A percentile compares a stretch with the other conserved stretches of the same genome.
phyloP scores from a whole-genome alignment of 2,888 invertebrate species.

The Drosophila paranaensis region DNA sequence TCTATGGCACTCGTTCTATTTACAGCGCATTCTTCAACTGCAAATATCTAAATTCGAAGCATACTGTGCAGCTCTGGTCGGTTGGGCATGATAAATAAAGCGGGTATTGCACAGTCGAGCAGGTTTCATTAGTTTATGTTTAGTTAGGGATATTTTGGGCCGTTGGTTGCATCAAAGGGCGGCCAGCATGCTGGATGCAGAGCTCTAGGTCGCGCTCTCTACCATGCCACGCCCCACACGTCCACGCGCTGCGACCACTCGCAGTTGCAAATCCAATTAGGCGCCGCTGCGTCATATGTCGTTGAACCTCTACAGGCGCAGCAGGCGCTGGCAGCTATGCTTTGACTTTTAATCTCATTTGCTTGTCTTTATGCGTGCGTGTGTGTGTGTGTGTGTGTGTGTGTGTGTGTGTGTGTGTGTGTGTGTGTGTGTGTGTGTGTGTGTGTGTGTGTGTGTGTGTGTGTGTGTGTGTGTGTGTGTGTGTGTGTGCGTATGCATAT shows the following conservation, averaged over 20 bases:
- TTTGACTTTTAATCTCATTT: slow-evolving; percentile 74
- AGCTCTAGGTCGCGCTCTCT: slow-evolving; percentile 27
- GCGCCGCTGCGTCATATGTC: slow-evolving; percentile 67
- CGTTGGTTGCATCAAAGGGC: slow-evolving; percentile 71
- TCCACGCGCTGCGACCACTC: slow-evolving; percentile 25
- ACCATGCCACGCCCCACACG: neutral
- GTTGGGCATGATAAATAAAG: neutral
- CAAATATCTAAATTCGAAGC: neutral
- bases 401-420: slow-evolving; percentile 10
- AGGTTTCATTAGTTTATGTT: slow-evolving; percentile 28
- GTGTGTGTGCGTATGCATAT: slow-evolving; percentile 3
- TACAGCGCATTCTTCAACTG: neutral
- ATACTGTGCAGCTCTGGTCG: neutral
- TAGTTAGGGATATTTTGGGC: slow-evolving; percentile 1
- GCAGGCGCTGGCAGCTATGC: slow-evolving; percentile 21
- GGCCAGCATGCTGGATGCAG: slow-evolving; percentile 19
- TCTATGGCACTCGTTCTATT: neutral
- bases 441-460: slow-evolving; percentile 10
- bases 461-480: slow-evolving; percentile 14
- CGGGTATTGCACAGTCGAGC: slow-evolving; percentile 18
- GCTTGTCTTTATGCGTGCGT: slow-evolving; percentile 16
- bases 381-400: slow-evolving; percentile 11
- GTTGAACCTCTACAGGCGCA: slow-evolving; percentile 61
- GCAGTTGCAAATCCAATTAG: slow-evolving; percentile 74
- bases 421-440: slow-evolving; percentile 10